Base-by-base conservation (phyloP, 92 coral and sea anemone genomes). In the Palythoa grandiflora region DNA sequence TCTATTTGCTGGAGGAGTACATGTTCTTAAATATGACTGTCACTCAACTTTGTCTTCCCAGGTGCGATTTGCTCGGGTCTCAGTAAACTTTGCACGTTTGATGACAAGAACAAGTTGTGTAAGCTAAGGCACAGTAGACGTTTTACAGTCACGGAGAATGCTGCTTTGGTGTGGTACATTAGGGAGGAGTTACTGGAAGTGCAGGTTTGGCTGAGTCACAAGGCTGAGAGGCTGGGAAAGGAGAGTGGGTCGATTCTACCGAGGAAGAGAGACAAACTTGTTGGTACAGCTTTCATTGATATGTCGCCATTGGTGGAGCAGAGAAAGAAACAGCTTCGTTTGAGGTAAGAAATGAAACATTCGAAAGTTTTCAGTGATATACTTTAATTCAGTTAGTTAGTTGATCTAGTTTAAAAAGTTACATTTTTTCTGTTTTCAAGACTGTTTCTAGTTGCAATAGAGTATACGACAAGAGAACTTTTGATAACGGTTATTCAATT, bases 241-340 rank as follows among this genome's bases (percentile, higher is more conserved):
- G 96, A 73, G 1, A 83, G 50, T 13, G 75, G 70, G 59, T 61
- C 79, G 57, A 38, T 50, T 35, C 85, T 93, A 6, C 93, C 99
- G 19, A 89, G 90, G n/a, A 92, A 93, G 54, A 93, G 98, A 81
- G 99, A 97, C 96, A 96, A 92, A 48, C 91, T 97, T 52, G 78
- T 97, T 38, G 99, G 99, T 11, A 94, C 99, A 20, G 98, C 98
- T 2, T 95, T 89, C 86, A 87, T 95, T 57, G 91, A 94, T 57
- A 77, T 97, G 71, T 92, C 96, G 14, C 79, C 98, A 21, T 85
- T 97, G 9, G 93, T 92, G 54, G 81, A 71, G 63, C 93, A 90
- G 14, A 89, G 89, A 59, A 91, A 90, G 77, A 79, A 81, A 16
- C 89, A 83, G 38, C 73, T 94, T 38, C 95, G 95, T 80, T 88